Evolutionary conservation across 2,888 invertebrate species (phyloP), one percentile per base, ranked within the genome.

Genomic region (Hydraecia micacea): DNA sequence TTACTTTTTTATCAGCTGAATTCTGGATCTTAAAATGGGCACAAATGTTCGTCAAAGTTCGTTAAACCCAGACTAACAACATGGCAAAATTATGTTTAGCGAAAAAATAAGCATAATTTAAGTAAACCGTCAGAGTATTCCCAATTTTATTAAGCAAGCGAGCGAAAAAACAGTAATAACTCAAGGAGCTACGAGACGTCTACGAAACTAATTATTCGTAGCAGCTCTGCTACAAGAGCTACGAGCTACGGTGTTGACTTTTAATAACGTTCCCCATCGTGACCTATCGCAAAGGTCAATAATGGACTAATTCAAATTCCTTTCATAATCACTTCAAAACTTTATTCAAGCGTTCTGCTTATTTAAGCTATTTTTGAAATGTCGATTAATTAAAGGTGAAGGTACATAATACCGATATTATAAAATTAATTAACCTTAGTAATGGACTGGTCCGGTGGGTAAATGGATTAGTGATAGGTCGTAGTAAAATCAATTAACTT

Each of bases 241-340:
- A 55, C 52, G 76, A 52, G 81, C 79, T 74, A 88, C 86, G 75
- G 77, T 86, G 84, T 87, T 87, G 81, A 86, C 81, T 79, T 88
- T 88, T 82, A 88, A 88, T 88, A 88, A 80, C 69, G 70, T 66
- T 73, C 42, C 75, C 77, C 77, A 82, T 70, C 76, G 73, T 74
- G 82, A 86, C 85, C 84, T 86, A 83, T 84, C 73, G 72, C 72
- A 80, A 86, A 82, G 82, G 80, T 88, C 75, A 81, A 75, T 75
- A 80, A 49, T 52, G 55, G 21, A 66, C 73, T 72, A 71, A 85
- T 81, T 81, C 76, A 65, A 75, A 82, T 82, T 74, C 71, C 65
- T 75, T 81, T 75, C 68, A 67, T 75, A 70, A 79, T 76, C 58
- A 69, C 60, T 84, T 84, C 52, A 46, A 65, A 70, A 87, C 63